These are phyloP conservation scores for Nothoprocta pentlandii DNA, from an alignment of 2,113 vertebrate genomes.

Conservation along the genomic window DNA sequence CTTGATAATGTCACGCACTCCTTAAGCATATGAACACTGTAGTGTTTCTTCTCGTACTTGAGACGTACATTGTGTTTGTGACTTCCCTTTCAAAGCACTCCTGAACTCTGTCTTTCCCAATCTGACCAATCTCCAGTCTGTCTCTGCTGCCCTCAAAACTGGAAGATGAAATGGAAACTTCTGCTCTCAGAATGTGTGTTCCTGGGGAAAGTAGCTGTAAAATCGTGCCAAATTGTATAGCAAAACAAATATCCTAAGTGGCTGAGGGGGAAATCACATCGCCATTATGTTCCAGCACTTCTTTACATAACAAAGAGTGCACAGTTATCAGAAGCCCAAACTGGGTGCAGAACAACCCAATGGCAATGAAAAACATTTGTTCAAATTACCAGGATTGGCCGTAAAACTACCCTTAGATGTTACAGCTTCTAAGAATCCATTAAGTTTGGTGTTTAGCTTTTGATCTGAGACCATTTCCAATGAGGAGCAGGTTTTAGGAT, in stretches of 20 bases:
- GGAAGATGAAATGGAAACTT: background rate
- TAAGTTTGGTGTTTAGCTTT: background rate
- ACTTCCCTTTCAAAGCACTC: background rate
- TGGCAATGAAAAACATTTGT: accelerated
- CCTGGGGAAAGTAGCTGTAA: background rate
- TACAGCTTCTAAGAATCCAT: background rate
- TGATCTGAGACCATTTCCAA: background rate
- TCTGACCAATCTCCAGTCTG: slow-evolving; percentile 14
- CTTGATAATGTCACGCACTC: accelerated
- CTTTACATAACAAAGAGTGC: slow-evolving; percentile 47
- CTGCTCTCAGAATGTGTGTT: background rate
- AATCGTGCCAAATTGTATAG: background rate
- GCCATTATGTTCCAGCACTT: background rate
- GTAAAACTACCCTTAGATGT: background rate
- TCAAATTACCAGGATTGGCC: background rate
- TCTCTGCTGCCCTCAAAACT: slow-evolving; percentile 14
- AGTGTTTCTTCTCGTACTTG: background rate
- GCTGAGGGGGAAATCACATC: background rate
- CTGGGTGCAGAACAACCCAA: background rate
- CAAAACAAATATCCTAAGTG: background rate
- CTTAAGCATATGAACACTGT: accelerated
- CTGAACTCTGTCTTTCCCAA: slow-evolving; percentile 21
- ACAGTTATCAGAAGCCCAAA: background rate
- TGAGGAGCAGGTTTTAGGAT: background rate
- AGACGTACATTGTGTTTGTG: background rate